Evolutionary conservation across 1,140 invertebrate species (phyloP).

Genomic region (Chrysoperla carnea): DNA sequence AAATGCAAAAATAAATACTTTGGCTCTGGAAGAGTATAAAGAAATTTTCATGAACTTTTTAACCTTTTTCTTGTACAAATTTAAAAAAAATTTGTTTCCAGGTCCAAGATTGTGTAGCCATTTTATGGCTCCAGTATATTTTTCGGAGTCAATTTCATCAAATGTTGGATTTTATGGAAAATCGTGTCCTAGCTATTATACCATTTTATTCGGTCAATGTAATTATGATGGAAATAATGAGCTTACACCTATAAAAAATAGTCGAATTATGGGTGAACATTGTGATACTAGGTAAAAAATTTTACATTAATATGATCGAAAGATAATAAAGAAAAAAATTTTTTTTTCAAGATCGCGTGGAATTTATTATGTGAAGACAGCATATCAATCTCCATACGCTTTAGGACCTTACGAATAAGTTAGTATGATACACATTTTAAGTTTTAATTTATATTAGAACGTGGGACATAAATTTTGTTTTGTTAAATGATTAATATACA

Average conservation of each 20-base stretch:
- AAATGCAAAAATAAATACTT: too few relatives aligned
- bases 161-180: background rate
- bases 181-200: background rate
- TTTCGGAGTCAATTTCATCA: constrained; percentile 30
- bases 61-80: background rate
- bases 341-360: background rate
- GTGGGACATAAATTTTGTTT: too few relatives aligned
- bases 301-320: too few relatives aligned
- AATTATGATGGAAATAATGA: background rate
- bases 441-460: too few relatives aligned
- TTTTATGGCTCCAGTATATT: constrained; percentile 29
- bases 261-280: constrained; percentile 1
- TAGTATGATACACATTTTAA: too few relatives aligned
- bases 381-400: background rate
- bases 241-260: too few relatives aligned
- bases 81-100: constrained; percentile 6
- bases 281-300: background rate
- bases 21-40: too few relatives aligned
- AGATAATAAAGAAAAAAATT: too few relatives aligned
- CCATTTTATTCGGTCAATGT: constrained; percentile 1
- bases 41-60: too few relatives aligned
- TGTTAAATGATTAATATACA: too few relatives aligned
- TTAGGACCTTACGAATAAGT: background rate
- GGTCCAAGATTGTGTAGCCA: constrained; percentile 26
- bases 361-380: background rate